Percentiles rank a stretch among this genome's conserved stretches.
Conservation (phyloP, 2,888 invertebrate genomes). For the Sabatieria punctata region DNA sequence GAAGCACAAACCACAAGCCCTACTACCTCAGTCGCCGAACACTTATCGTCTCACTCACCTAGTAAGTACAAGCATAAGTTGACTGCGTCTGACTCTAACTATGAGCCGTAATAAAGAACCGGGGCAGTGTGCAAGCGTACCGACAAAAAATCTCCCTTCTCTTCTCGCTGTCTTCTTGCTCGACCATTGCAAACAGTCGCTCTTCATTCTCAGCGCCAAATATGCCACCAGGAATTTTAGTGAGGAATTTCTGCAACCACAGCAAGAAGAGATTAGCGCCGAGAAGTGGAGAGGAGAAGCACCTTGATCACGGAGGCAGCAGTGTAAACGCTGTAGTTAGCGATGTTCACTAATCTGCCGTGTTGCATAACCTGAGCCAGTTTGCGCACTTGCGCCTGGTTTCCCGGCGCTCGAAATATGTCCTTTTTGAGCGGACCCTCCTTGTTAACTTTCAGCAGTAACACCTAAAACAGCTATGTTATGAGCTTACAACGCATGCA, state of each 20-base stretch:
- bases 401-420: conserved; percentile 83
- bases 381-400: conserved; percentile 54
- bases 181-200: conserved; percentile 69
- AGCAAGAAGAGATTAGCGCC: conserved; percentile 1
- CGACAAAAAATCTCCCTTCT: conserved; percentile 80
- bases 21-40: too few species aligned
- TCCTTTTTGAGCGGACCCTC: conserved; percentile 81
- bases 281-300: conserved; percentile 7
- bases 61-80: too few species aligned
- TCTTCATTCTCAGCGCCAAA: conserved; percentile 81
- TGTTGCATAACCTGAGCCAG: conserved; percentile 32
- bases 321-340: conserved; percentile 84
- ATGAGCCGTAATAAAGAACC: too few species aligned
- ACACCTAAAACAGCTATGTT: conserved; percentile 48
- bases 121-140: conserved; percentile 43
- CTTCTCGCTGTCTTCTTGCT: conserved; percentile 57
- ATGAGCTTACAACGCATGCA: not conserved
- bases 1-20: too few species aligned
- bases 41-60: too few species aligned
- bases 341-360: conserved; percentile 31
- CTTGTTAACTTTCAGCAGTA: conserved; percentile 78
- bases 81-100: too few species aligned
- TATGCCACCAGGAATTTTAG: conserved; percentile 88
- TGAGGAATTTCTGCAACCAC: conserved; percentile 56
- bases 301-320: conserved; percentile 87